A percentile compares a stretch with the other conserved stretches of the same genome.
phyloP scores from a whole-genome alignment of 2,113 vertebrate genomes.

The Sinosuthora webbiana region DNA sequence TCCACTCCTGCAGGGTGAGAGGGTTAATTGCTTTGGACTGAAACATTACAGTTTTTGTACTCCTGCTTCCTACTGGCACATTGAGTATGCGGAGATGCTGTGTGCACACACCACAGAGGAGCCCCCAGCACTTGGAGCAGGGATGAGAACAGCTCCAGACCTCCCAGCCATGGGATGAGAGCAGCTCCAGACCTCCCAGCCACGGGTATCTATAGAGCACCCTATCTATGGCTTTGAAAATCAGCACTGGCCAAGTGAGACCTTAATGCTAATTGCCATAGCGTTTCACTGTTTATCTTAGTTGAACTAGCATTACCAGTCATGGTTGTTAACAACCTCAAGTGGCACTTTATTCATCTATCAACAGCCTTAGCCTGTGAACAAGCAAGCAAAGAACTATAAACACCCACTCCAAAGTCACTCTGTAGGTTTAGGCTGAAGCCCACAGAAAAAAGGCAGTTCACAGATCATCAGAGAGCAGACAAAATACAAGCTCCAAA shows the following conservation, averaged over 20 bases:
- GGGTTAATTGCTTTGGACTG: slow-evolving; percentile 30
- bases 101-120: background rate
- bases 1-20: background rate
- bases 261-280: slow-evolving; percentile 32
- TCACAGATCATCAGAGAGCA: slow-evolving; percentile 21
- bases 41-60: background rate
- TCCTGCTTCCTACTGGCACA: background rate
- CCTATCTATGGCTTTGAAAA: background rate
- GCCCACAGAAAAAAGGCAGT: slow-evolving; percentile 1
- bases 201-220: background rate
- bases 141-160: background rate
- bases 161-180: background rate
- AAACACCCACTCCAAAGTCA: slow-evolving; percentile 62
- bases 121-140: background rate
- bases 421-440: slow-evolving; percentile 35
- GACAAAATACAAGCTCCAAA: slow-evolving; percentile 56
- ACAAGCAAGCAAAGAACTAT: slow-evolving; percentile 53
- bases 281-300: slow-evolving; percentile 59
- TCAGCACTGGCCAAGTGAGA: slow-evolving; percentile 43
- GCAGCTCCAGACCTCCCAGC: background rate
- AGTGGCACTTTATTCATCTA: slow-evolving; percentile 67
- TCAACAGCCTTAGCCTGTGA: slow-evolving; percentile 55
- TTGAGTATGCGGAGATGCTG: background rate
- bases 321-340: slow-evolving; percentile 63
- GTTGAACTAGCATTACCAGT: slow-evolving; percentile 23